phyloP scores from a whole-genome alignment of 1,140 invertebrate species.

The Muscidifurax raptorellus region DNA sequence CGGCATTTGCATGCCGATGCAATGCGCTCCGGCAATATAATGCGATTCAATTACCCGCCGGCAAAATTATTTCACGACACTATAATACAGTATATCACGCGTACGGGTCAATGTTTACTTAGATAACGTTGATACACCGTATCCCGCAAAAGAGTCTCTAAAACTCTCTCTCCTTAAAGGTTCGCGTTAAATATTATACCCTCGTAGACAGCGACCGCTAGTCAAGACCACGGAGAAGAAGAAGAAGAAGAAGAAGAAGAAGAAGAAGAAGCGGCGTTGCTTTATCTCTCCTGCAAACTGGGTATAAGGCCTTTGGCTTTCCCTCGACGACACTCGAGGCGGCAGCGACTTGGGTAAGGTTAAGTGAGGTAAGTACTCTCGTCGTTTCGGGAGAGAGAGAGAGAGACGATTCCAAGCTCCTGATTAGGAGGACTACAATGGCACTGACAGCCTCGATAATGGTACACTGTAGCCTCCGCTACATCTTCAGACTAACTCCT shows the following conservation, averaged over 20 bases:
- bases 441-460: constrained; percentile 64
- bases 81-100: neutral
- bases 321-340: constrained; percentile 35
- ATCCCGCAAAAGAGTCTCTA: neutral
- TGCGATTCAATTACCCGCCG: neutral
- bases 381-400: constrained; percentile 39
- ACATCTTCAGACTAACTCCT: neutral
- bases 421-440: constrained; percentile 63
- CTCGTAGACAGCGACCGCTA: neutral
- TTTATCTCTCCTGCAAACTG: constrained; percentile 40
- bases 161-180: neutral
- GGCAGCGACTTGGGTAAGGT: constrained; percentile 12
- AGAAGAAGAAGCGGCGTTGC: constrained; percentile 1
- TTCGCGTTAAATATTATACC: constrained; percentile 8
- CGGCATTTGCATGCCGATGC: neutral
- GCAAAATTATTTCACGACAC: neutral
- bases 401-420: constrained; percentile 49
- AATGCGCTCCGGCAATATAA: neutral
- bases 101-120: neutral
- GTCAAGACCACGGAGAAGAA: neutral
- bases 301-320: constrained; percentile 35
- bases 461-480: constrained; percentile 44
- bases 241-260: neutral
- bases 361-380: constrained; percentile 44
- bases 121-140: neutral